Evolutionary conservation across 2,113 vertebrate genomes (phyloP), one percentile per base, ranked within the genome.

Genomic region (Brienomyrus brachyistius): DNA sequence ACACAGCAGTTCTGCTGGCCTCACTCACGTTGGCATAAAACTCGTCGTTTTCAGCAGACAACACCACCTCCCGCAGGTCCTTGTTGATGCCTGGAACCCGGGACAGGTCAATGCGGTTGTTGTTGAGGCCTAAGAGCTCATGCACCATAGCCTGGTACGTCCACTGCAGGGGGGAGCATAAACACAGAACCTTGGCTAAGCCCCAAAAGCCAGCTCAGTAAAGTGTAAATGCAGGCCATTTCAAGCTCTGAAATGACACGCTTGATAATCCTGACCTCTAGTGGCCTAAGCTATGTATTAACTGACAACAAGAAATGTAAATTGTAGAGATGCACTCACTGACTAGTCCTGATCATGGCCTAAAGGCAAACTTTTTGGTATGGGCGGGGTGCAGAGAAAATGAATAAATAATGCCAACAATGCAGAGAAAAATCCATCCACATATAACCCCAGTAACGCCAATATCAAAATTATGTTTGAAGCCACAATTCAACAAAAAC

Each of bases 81-180:
- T 97, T 98, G 92, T 95, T 99, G 93, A 99, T 96, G 5, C 98
- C 98, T 0, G 98, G 98, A 0, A 99, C 98, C 4, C 97, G 95
- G 4, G 98, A 98, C 74, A 99, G 95, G 94, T 99, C 98, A 47
- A 99, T 98, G 66, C 98, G 94, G 92, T 99, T 99, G 96, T 99
- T 99, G 95, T 98, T 98, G 66, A 99, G 96, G 3, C 98, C 97
- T 82, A 99, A 95, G 17, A 99, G 90, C 90, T 99, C 98, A 0
- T 99, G 98, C 0, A 99, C 98, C 98, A 99, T 99, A 1, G 98
- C 98, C 94, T 99, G 98, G 92, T 99, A 99, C 0, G 98, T 99
- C 98, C 98, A 99, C 98, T 99, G 86, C 9, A 77, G 51, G 90
- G 13, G 51, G 90, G 13, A 27, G n/a, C 88, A 89, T 15, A 77